Conservation (phyloP, 2,888 invertebrate genomes). For the Heliconius ismenius region DNA sequence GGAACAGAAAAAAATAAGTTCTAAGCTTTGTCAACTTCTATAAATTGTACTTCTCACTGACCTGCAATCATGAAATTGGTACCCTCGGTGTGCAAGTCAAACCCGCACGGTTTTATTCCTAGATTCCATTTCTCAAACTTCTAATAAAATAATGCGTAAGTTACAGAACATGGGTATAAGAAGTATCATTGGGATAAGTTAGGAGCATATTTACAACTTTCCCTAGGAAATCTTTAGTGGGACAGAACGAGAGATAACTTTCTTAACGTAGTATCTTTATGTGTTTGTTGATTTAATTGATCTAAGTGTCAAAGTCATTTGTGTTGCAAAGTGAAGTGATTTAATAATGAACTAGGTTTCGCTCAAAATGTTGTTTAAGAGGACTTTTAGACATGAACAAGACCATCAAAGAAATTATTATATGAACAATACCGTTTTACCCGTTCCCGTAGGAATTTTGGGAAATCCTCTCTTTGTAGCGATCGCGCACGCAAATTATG, state of each 20-base stretch:
- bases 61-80: neutral
- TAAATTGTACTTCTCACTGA: neutral
- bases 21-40: neutral
- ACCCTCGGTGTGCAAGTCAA: too few relatives aligned
- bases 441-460: too few relatives aligned
- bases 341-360: neutral
- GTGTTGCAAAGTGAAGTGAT: neutral
- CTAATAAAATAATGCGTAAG: slow-evolving; percentile 22
- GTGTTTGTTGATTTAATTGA: slow-evolving; percentile 11
- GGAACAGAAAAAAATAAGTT: too few relatives aligned
- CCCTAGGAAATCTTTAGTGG: slow-evolving; percentile 4
- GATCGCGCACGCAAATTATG: too few relatives aligned
- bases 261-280: neutral
- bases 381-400: neutral
- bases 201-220: slow-evolving; percentile 11
- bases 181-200: slow-evolving; percentile 13
- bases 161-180: slow-evolving; percentile 14
- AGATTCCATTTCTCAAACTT: neutral
- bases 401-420: too few relatives aligned
- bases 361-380: neutral
- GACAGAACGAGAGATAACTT: slow-evolving; percentile 8
- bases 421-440: too few relatives aligned
- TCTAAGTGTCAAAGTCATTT: neutral
- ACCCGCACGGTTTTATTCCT: neutral
- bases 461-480: too few relatives aligned